Evolutionary conservation across 2,113 vertebrate genomes (phyloP).

Genomic region (Meles meles): DNA sequence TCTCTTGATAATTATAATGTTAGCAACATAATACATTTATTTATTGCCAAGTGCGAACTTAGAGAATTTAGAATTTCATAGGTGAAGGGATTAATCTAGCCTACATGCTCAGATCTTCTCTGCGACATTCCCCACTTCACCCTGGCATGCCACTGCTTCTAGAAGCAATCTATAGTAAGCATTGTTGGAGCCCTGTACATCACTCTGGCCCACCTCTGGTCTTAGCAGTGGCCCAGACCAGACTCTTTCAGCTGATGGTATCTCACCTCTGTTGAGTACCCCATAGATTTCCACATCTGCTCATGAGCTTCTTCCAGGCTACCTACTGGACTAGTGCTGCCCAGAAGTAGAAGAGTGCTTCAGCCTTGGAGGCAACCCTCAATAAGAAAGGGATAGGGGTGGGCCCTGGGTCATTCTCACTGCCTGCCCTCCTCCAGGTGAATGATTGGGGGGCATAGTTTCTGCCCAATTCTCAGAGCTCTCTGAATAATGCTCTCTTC

Average conservation of each 20-base stretch:
- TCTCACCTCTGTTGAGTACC: neutral
- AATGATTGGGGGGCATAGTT: no score
- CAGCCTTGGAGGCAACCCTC: neutral
- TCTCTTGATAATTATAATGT: neutral
- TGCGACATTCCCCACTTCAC: neutral
- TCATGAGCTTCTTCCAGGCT: neutral
- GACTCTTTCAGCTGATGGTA: neutral
- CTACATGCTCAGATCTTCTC: neutral
- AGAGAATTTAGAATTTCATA: neutral
- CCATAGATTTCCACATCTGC: neutral
- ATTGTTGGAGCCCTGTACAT: neutral
- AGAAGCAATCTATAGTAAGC: neutral
- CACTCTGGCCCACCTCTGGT: neutral
- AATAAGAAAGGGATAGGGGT: accelerated
- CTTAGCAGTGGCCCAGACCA: neutral
- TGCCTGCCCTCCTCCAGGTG: neutral
- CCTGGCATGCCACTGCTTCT: no score
- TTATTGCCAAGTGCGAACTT: neutral
- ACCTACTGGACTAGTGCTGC: neutral
- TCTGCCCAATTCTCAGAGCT: neutral
- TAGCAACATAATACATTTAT: neutral
- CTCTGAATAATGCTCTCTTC: neutral
- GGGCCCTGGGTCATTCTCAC: neutral
- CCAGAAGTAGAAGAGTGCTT: neutral
- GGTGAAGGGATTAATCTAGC: neutral